Percentiles rank a stretch among this genome's conserved stretches.
These are phyloP conservation scores for Liodrosophila aerea DNA, from an alignment of 2,888 invertebrate genomes.

Conservation along the genomic window DNA sequence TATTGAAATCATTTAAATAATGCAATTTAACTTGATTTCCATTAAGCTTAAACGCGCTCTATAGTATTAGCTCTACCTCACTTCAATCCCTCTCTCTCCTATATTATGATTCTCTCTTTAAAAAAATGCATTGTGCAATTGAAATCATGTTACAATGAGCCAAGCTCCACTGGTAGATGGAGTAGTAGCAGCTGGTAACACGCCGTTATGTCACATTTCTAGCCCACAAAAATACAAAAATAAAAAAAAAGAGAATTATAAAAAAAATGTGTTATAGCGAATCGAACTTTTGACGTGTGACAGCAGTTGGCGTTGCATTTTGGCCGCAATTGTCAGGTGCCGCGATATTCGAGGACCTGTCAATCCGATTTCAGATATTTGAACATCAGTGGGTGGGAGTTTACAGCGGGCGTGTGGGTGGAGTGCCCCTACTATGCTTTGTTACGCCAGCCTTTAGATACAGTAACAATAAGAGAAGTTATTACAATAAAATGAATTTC, in stretches of 20 bases:
- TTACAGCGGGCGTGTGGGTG: neutral
- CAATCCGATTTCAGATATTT: conserved; percentile 63
- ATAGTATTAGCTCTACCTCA: too few species aligned
- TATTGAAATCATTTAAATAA: too few species aligned
- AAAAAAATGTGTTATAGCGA: conserved; percentile 11
- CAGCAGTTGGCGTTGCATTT: conserved; percentile 71
- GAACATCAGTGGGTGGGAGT: conserved; percentile 20
- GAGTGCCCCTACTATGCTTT: neutral
- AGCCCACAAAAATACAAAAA: conserved; percentile 45
- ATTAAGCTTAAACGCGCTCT: too few species aligned
- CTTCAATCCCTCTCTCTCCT: too few species aligned
- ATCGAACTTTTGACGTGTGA: conserved; percentile 67
- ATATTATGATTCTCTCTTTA: too few species aligned
- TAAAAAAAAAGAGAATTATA: conserved; percentile 1
- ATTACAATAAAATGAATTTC: too few species aligned
- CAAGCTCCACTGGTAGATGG: neutral
- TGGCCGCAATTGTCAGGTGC: conserved; percentile 73
- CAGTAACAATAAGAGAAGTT: too few species aligned
- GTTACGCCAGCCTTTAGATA: neutral
- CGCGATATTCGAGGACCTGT: conserved; percentile 71
- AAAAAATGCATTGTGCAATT: conserved; percentile 41
- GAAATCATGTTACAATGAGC: conserved; percentile 36
- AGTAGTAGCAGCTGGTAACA: conserved; percentile 24
- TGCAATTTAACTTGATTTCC: too few species aligned
- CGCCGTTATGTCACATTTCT: conserved; percentile 62